Evolutionary conservation across 2,797 vertebrate genomes (phyloP).

Genomic region (Denticeps clupeoides): DNA sequence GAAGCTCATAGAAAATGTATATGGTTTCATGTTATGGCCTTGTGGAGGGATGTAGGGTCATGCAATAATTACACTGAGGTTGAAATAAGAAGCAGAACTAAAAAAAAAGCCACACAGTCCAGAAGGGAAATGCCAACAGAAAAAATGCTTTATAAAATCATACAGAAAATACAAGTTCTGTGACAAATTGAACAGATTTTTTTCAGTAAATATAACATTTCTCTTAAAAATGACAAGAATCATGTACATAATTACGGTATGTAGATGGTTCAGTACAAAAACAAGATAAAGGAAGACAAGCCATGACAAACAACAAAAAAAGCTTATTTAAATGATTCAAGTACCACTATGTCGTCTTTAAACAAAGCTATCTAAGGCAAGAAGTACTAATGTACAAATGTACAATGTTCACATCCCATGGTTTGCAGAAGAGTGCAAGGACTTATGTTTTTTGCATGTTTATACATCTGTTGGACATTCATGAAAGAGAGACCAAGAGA

Average conservation of each 20-base stretch:
- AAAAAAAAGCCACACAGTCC: background rate
- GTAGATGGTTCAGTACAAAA: conserved; percentile 18
- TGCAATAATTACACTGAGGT: too few relatives aligned
- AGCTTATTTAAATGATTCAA: conserved; percentile 55
- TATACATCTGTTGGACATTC: conserved; percentile 1
- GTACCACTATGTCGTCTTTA: conserved; percentile 55
- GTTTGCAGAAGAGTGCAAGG: conserved; percentile 3
- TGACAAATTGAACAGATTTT: conserved; percentile 22
- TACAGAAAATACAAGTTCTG: conserved; percentile 11
- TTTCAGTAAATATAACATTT: conserved; percentile 32
- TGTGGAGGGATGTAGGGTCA: too few relatives aligned
- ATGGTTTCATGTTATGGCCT: too few relatives aligned
- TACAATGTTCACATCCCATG: conserved; percentile 50
- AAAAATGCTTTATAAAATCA: conserved; percentile 15
- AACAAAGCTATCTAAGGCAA: conserved; percentile 26
- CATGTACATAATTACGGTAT: conserved; percentile 39
- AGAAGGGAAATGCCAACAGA: conserved; percentile 1
- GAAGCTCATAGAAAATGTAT: too few relatives aligned
- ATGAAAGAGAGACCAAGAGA: background rate
- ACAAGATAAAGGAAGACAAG: conserved; percentile 23
- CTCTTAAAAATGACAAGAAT: conserved; percentile 39
- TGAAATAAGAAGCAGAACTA: background rate
- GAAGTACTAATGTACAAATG: conserved; percentile 55
- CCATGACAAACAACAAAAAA: conserved; percentile 35
- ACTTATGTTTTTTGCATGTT: conserved; percentile 2